Conservation (phyloP, 2,113 vertebrate species). For the Platichthys stellatus region DNA sequence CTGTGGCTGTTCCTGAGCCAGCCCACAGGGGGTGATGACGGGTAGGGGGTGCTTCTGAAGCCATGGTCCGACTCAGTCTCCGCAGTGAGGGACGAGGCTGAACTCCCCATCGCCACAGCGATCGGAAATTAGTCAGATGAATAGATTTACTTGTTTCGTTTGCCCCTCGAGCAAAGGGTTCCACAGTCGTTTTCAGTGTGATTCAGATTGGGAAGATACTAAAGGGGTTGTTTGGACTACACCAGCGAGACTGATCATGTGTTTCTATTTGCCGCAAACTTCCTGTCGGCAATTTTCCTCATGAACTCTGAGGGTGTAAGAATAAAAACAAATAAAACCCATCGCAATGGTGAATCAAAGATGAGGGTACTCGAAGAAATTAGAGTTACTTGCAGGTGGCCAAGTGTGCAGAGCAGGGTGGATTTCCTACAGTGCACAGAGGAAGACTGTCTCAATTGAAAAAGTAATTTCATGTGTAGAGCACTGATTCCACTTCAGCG, state of each 20-base stretch:
- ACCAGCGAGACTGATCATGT: conserved; percentile 1
- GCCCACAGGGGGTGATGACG: conserved; percentile 85
- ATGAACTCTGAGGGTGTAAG: background rate
- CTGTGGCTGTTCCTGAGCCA: conserved; percentile 92
- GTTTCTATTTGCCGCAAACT: conserved; percentile 3
- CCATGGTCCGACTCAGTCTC: conserved; percentile 96
- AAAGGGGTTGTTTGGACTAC: conserved; percentile 17
- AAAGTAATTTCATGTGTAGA: conserved; percentile 22
- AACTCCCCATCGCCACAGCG: conserved; percentile 91
- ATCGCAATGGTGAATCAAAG: conserved; percentile 15
- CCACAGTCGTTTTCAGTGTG: conserved; percentile 11
- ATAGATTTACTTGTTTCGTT: background rate
- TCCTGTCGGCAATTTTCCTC: conserved; percentile 5
- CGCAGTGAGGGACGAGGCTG: conserved; percentile 93
- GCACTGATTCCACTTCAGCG: conserved; percentile 25
- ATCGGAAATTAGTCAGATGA: conserved; percentile 15
- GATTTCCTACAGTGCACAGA: conserved; percentile 21
- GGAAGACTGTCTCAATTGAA: conserved; percentile 34
- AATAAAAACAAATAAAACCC: conserved; percentile 6
- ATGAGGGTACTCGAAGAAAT: conserved; percentile 4
- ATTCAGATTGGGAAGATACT: background rate
- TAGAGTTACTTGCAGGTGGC: conserved; percentile 11
- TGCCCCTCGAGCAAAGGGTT: conserved; percentile 15
- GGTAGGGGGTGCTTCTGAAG: conserved; percentile 86
- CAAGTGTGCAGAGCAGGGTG: conserved; percentile 29